Base-by-base conservation (phyloP, 1,140 invertebrate genomes). In the Saccostrea echinata region DNA sequence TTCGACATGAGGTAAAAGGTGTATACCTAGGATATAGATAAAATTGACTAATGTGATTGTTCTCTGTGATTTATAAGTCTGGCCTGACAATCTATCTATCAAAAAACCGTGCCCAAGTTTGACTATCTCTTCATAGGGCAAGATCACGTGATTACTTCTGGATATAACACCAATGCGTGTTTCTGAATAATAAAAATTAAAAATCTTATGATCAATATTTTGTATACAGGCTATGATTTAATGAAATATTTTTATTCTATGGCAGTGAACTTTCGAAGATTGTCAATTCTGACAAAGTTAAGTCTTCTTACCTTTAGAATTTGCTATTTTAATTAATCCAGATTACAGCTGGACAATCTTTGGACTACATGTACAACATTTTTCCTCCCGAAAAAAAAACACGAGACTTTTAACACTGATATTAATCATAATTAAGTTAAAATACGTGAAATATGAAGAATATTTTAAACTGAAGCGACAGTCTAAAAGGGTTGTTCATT, bases 141-240 rank as follows among this genome's bases (percentile, higher is more conserved):
- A 76, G 68, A 33, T 76, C 68, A 76, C 68, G 68, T 76, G 68
- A 33, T 76, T 76, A 30, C 11, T 33, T 76, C 30, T 6, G 30
- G 24, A 33, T 76, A 8, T 30, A 76, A 76, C 11, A 76, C 68
- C 27, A 33, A 76, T 30, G 16, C 68, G 30, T 76, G 68, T 76
- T 76, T 3, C 64, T 30, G 12, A 30, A 76, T 76, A 76, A 76
- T 76, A 76, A 33, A 43, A 76, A 76, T 76, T 76, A 76, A 76
- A 76, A 76, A 76, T 76, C 68, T 76, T 76, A 76, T 76, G 68
- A 76, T 76, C 68, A 76, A 76, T 76, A 76, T 16, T 61, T 33
- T 76, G 68, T 30, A 27, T 76, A 33, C 30, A 61, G 55, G 55
- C n/a, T 61, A 76, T 33, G 24, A 76, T 30, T 76, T 76, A 76